Conservation (phyloP, 2,113 vertebrate species). For the Promerops cafer region DNA sequence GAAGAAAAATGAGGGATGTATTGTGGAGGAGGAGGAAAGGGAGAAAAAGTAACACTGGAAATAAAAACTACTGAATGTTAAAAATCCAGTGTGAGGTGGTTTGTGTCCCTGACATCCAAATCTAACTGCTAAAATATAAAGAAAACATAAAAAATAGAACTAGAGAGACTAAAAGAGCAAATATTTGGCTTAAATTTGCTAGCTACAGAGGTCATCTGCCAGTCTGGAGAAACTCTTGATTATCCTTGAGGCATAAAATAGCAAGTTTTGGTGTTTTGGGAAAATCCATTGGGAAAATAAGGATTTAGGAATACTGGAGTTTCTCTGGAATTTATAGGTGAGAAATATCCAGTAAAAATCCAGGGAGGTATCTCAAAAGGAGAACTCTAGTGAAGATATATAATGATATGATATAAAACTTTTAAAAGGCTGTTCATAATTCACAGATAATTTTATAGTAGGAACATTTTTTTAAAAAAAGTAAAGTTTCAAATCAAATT, state of each 20-base stretch:
- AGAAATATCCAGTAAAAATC: neutral
- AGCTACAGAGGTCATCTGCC: neutral
- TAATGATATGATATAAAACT: neutral
- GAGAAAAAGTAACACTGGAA: neutral
- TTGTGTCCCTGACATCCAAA: neutral
- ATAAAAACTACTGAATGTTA: neutral
- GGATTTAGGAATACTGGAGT: neutral
- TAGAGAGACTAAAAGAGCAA: neutral
- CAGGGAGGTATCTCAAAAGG: neutral
- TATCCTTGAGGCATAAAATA: neutral
- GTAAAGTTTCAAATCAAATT: neutral
- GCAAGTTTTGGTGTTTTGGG: neutral
- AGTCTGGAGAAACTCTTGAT: neutral
- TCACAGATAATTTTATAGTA: neutral
- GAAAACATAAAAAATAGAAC: neutral
- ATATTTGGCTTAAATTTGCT: neutral
- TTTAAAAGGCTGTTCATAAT: neutral
- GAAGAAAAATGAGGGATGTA: neutral
- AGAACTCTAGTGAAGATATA: neutral
- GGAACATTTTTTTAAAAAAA: neutral
- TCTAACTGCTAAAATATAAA: neutral
- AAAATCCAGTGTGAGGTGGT: neutral
- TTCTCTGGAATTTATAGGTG: neutral
- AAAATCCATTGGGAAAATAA: neutral
- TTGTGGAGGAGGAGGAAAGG: neutral